phyloP scores from a whole-genome alignment of 2,113 vertebrate species.

The Butorides virescens region DNA sequence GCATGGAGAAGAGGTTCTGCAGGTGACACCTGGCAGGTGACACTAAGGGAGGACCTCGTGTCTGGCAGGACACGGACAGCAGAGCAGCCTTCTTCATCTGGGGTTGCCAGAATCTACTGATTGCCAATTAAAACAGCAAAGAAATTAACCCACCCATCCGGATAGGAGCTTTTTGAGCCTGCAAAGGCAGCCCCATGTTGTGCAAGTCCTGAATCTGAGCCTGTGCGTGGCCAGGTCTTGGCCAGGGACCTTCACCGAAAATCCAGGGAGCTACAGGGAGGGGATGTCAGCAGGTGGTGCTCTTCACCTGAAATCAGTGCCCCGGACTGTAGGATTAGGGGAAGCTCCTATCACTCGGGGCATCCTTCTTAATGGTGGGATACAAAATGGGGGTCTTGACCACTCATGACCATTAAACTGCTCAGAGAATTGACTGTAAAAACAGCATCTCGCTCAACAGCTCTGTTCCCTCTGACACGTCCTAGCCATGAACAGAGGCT shows the following conservation, averaged over 20 bases:
- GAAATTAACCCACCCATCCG: fast-evolving
- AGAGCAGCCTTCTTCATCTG: neutral
- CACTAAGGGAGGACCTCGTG: neutral
- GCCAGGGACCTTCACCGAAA: fast-evolving
- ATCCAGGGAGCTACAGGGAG: neutral
- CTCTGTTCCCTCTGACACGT: fast-evolving
- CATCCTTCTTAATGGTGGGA: neutral
- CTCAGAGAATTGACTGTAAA: neutral
- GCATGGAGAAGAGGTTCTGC: neutral
- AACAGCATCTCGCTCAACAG: neutral
- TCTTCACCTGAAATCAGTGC: neutral
- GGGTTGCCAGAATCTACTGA: neutral
- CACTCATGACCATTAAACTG: neutral
- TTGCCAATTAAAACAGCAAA: neutral
- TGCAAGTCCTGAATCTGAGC: neutral
- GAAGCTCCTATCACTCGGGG: fast-evolving
- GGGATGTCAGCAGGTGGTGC: constrained; percentile 15
- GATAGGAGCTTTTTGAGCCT: neutral
- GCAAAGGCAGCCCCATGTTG: neutral
- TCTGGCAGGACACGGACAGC: neutral
- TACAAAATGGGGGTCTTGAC: neutral
- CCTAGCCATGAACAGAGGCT: neutral
- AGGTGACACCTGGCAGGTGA: neutral
- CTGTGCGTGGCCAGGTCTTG: neutral
- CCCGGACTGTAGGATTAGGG: neutral